Percentiles rank a stretch among this genome's conserved stretches.
Conservation (phyloP, 2,113 vertebrate species). For the Datnioides undecimradiatus region DNA sequence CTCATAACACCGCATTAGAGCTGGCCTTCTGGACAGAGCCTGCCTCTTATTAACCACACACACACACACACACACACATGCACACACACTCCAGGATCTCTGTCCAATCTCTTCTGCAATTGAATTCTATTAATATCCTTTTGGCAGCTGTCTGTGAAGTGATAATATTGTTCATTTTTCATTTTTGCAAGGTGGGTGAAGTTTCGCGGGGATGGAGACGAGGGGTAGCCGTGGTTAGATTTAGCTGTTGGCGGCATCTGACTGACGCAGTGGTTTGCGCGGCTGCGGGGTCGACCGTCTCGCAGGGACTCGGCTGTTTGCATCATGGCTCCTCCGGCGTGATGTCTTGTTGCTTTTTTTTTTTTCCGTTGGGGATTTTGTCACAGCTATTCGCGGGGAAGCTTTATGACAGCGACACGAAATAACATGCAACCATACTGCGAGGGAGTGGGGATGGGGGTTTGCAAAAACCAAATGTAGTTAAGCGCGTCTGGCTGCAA, state of each 20-base stretch:
- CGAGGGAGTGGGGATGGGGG: not conserved
- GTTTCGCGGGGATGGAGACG: constrained; percentile 13
- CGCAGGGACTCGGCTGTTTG: constrained; percentile 35
- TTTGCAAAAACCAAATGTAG: constrained; percentile 15
- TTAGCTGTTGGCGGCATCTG: constrained; percentile 19
- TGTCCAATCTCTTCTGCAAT: constrained; percentile 37
- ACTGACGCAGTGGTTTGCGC: constrained; percentile 36
- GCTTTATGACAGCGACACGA: constrained; percentile 40
- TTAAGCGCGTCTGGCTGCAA: constrained; percentile 28
- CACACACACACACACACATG: constrained; percentile 50
- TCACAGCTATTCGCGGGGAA: constrained; percentile 49
- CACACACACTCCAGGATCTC: constrained; percentile 47
- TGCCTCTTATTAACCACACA: constrained; percentile 46
- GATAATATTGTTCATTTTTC: constrained; percentile 40
- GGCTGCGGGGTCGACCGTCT: constrained; percentile 29
- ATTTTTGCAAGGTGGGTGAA: constrained; percentile 2
- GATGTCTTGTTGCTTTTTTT: constrained; percentile 32
- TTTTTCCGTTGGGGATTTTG: constrained; percentile 36
- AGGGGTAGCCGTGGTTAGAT: constrained; percentile 14
- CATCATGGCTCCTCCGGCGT: constrained; percentile 37
- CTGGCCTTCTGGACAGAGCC: constrained; percentile 35
- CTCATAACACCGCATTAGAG: constrained; percentile 26
- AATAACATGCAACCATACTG: constrained; percentile 52
- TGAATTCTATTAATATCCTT: constrained; percentile 65
- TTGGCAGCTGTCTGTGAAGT: constrained; percentile 54